Base-by-base conservation (phyloP, 2,113 vertebrate genomes). In the Rhinichthys klamathensis region DNA sequence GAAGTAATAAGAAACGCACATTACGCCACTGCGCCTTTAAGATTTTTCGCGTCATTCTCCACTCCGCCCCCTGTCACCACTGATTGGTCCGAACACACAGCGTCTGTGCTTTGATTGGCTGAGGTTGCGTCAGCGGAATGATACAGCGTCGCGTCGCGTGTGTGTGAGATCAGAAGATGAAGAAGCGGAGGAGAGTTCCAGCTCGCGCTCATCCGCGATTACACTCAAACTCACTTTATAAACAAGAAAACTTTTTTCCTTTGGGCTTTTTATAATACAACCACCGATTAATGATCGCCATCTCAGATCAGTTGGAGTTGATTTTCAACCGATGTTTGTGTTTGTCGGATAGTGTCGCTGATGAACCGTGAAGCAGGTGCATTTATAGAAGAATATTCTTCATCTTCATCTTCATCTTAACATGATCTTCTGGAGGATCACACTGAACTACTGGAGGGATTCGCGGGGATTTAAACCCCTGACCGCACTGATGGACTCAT, bases 11-110 rank as follows among this genome's bases (percentile, higher is more conserved):
- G 11, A 49, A 49, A 49, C 46, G 46, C 46, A 49, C 46, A 49
- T 49, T 3, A 51, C 49, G 49, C 49, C 3, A 16, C 49, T 54
- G 49, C 49, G 4, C 49, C 74, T 77, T 56, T 77, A 77, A 77
- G 49, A 41, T 56, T 21, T 54, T 21, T 23, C 15, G 80, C 90
- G 63, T 93, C 91, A 87, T 88, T 90, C 13, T 44, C 75, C 56
- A 4, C 79, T 74, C 92, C 92, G 91, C 93, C 93, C 82, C 73
- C 89, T 30, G 81, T 67, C 6, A 12, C 76, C 32, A 2, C 0
- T 23, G 89, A 95, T 94, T 95, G 94, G 94, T 49, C 73, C 92
- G 93, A 92, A 90, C 91, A 61, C 78, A 76, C 58, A n/a, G 88
- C 91, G 89, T 88, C 88, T 85, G 80, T 38, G 89, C 87, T 88